Percentiles rank a stretch among this genome's conserved stretches.
Evolutionary conservation across 2,797 vertebrate genomes (phyloP).

Genomic region (Garrulus glandarius): DNA sequence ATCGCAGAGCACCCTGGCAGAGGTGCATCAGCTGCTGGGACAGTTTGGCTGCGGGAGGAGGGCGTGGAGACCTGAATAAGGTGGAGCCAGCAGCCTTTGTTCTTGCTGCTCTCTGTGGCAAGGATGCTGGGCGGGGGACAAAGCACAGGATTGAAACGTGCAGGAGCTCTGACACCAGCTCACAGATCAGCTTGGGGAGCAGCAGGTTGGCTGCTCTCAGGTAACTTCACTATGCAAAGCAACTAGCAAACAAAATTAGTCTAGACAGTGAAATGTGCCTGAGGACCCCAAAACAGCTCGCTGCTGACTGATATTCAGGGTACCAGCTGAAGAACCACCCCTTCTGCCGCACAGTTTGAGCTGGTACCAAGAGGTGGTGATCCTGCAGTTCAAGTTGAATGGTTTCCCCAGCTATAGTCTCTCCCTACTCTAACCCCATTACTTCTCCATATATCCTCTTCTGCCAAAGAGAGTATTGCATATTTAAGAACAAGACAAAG

Average conservation of each 20-base stretch:
- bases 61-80: neutral
- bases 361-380: neutral
- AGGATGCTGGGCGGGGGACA: neutral
- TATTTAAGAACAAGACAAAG: neutral
- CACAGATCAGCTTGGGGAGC: neutral
- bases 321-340: neutral
- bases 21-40: no score
- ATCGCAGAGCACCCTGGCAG: neutral
- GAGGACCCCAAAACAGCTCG: neutral
- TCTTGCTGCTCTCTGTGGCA: neutral
- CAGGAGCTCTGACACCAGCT: neutral
- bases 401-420: neutral
- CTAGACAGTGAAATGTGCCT: neutral
- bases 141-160: neutral
- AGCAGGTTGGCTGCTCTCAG: neutral
- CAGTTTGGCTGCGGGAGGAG: neutral
- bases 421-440: neutral
- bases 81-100: neutral
- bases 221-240: neutral
- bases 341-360: neutral
- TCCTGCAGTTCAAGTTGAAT: neutral
- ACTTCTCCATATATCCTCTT: neutral
- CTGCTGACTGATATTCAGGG: neutral
- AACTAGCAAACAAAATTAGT: neutral
- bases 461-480: neutral